Conservation (phyloP, 2,797 vertebrate genomes). For the Avahi laniger region DNA sequence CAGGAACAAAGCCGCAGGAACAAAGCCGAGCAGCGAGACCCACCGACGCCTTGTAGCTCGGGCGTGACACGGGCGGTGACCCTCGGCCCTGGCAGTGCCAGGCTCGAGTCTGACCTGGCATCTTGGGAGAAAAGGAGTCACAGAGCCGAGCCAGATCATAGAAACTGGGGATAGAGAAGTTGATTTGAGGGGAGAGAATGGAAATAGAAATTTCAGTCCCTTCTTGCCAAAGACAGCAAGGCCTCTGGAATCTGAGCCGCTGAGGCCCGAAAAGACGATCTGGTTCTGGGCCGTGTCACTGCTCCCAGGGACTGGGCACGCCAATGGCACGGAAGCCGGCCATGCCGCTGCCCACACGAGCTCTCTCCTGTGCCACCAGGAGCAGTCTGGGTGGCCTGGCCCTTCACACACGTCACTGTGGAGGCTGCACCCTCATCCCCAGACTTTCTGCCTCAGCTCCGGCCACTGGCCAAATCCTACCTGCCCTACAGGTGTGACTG, state of each 20-base stretch:
- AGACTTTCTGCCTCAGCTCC: rapidly evolving
- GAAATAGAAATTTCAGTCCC: not conserved
- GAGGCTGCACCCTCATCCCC: not conserved
- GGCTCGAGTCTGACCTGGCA: not conserved
- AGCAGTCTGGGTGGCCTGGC: rapidly evolving
- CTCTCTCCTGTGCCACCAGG: not conserved
- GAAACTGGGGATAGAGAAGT: not conserved
- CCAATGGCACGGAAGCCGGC: not conserved
- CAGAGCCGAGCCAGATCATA: not conserved
- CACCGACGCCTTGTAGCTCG: rapidly evolving
- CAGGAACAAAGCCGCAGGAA: rapidly evolving
- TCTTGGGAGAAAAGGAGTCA: not conserved
- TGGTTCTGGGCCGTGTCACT: not conserved
- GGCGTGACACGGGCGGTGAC: no score
- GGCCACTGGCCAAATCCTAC: not conserved
- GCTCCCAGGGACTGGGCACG: not conserved
- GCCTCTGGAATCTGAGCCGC: not conserved
- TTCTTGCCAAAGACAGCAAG: not conserved
- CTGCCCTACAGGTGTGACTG: not conserved
- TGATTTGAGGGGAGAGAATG: not conserved
- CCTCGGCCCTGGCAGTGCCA: no score
- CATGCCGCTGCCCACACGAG: not conserved
- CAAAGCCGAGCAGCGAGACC: not conserved
- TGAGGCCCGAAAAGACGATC: not conserved
- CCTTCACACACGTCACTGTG: not conserved